Evolutionary conservation across 2,113 vertebrate species (phyloP).

Genomic region (Seriola rivoliana): DNA sequence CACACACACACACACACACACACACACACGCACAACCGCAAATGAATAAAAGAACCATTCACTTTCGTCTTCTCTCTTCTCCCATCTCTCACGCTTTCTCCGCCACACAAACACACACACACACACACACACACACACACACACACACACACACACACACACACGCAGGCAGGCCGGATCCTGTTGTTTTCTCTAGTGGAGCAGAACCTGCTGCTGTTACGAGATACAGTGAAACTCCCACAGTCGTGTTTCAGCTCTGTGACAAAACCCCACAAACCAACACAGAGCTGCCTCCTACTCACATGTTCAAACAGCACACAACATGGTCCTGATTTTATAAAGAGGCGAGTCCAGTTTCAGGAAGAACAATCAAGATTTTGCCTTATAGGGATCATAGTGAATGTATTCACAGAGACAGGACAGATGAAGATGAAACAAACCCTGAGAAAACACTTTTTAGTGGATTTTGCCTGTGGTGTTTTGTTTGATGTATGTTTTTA

Average conservation of each 20-base stretch:
- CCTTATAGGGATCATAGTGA: neutral
- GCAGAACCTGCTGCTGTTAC: constrained; percentile 67
- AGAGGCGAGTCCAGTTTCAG: neutral
- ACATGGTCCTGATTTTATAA: neutral
- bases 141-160: constrained; percentile 23
- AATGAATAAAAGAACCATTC: neutral
- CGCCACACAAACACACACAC: neutral
- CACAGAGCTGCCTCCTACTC: constrained; percentile 50
- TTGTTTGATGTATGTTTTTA: neutral
- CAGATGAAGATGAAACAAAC: neutral
- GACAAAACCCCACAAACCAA: constrained; percentile 56
- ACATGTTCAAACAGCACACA: constrained; percentile 24
- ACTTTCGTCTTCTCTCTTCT: constrained; percentile 20
- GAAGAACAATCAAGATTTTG: neutral
- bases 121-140: constrained; percentile 5
- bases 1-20: neutral
- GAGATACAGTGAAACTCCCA: constrained; percentile 64
- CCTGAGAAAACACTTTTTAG: neutral
- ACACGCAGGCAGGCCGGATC: constrained; percentile 28
- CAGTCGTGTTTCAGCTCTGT: constrained; percentile 52
- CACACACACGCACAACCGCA: neutral
- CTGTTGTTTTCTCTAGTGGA: constrained; percentile 52
- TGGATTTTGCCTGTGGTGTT: neutral
- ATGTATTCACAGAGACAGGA: neutral
- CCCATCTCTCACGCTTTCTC: neutral